Evolutionary conservation across 2,113 vertebrate genomes (phyloP).

Genomic region (Hyperoodon ampullatus): DNA sequence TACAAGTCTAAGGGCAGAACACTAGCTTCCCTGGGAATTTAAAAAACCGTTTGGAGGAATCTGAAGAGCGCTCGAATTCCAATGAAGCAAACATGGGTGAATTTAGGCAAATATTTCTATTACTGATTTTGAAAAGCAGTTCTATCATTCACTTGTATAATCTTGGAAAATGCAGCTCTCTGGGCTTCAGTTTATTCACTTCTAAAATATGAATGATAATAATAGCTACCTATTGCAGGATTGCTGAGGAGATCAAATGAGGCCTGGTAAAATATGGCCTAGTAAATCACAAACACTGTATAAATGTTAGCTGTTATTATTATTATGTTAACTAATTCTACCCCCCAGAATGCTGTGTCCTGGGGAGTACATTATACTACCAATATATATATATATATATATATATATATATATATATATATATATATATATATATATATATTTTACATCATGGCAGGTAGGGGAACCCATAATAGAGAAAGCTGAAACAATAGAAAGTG

Average conservation of each 20-base stretch:
- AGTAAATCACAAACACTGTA: neutral
- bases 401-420: neutral
- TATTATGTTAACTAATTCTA: neutral
- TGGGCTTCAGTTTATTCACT: neutral
- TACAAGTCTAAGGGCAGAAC: neutral
- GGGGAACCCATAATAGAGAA: neutral
- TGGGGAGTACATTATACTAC: neutral
- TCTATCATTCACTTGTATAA: neutral
- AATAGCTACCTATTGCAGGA: neutral
- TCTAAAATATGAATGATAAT: constrained; percentile 11
- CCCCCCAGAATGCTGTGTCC: neutral
- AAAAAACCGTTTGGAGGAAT: neutral
- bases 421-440: neutral
- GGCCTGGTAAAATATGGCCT: neutral
- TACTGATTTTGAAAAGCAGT: neutral
- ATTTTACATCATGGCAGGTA: neutral
- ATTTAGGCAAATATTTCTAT: neutral
- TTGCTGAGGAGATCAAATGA: neutral
- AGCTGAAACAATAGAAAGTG: constrained; percentile 8
- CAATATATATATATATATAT: neutral
- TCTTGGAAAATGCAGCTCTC: neutral
- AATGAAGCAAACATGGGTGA: neutral
- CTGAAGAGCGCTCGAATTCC: neutral
- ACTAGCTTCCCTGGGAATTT: too few species aligned
- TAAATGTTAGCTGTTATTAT: neutral